A percentile compares a stretch with the other conserved stretches of the same genome.
These are phyloP conservation scores for Belonocnema kinseyi DNA, from an alignment of 1,140 invertebrate genomes.

Conservation along the genomic window DNA sequence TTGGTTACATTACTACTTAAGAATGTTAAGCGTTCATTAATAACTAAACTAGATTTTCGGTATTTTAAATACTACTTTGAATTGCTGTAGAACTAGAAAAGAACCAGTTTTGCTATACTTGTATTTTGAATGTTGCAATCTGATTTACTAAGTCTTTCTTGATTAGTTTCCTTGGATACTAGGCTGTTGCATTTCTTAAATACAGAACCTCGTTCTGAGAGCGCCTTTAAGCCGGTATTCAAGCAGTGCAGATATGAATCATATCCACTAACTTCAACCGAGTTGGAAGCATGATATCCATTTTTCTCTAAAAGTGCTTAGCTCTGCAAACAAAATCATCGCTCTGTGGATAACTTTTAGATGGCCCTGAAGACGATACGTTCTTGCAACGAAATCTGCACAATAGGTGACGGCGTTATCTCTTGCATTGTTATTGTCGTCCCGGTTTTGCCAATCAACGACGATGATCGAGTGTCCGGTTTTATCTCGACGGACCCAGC, in stretches of 20 bases:
- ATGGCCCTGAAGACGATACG: conserved; percentile 25
- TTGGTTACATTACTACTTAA: no score
- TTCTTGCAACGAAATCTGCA: not conserved
- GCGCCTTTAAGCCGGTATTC: not conserved
- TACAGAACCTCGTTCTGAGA: not conserved
- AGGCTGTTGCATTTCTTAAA: conserved; percentile 10
- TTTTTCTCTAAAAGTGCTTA: not conserved
- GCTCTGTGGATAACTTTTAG: not conserved
- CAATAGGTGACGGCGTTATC: conserved; percentile 10
- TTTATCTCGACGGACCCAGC: conserved; percentile 17
- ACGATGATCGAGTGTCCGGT: conserved; percentile 24
- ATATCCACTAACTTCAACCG: conserved; percentile 3
- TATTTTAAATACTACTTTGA: not conserved
- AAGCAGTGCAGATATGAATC: not conserved
- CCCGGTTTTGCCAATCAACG: conserved; percentile 9
- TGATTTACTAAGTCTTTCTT: conserved; percentile 23
- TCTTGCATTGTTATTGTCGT: conserved; percentile 10
- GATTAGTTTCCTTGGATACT: not conserved
- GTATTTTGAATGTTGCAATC: conserved; percentile 3
- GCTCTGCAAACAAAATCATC: not conserved
- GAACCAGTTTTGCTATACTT: not conserved
- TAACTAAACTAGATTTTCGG: not conserved
- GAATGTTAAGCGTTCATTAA: not conserved
- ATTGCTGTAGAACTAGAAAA: not conserved
- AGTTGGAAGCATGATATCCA: not conserved